These are phyloP conservation scores for Eristalis pertinax DNA, from an alignment of 2,888 invertebrate genomes.

Conservation along the genomic window DNA sequence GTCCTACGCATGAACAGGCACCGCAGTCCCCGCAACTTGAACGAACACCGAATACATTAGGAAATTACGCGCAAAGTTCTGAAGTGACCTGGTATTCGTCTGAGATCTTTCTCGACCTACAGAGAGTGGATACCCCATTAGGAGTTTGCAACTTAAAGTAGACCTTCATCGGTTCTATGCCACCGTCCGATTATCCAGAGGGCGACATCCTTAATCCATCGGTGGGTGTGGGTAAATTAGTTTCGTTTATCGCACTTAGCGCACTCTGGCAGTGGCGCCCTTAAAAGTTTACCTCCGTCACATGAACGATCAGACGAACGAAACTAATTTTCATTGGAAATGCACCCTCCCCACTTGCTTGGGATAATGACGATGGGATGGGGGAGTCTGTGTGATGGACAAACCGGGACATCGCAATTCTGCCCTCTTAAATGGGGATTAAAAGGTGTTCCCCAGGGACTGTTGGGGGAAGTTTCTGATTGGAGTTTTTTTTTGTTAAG, in stretches of 20 bases:
- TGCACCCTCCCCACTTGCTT: not conserved
- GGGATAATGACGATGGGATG: not conserved
- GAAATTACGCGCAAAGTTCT: not conserved
- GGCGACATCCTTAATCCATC: conserved; percentile 2
- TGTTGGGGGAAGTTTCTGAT: not conserved
- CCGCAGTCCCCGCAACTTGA: not conserved
- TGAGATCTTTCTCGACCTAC: not conserved
- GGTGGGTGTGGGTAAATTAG: conserved; percentile 10
- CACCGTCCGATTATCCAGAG: not conserved
- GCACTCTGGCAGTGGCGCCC: not conserved
- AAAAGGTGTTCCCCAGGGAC: not conserved
- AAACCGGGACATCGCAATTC: too few species aligned
- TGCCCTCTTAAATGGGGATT: not conserved
- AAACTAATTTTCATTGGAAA: not conserved
- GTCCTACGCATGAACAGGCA: not conserved
- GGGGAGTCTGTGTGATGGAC: not conserved
- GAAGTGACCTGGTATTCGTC: not conserved
- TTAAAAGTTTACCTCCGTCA: conserved; percentile 1
- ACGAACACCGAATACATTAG: not conserved
- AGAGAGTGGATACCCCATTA: not conserved
- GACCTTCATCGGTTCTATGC: not conserved
- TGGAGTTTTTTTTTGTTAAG: not conserved
- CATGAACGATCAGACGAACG: not conserved
- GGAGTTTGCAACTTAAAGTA: not conserved
- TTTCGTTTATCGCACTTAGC: conserved; percentile 19